Base-by-base conservation (phyloP, 1,140 invertebrate species). In the Drosophila quadrilineata region DNA sequence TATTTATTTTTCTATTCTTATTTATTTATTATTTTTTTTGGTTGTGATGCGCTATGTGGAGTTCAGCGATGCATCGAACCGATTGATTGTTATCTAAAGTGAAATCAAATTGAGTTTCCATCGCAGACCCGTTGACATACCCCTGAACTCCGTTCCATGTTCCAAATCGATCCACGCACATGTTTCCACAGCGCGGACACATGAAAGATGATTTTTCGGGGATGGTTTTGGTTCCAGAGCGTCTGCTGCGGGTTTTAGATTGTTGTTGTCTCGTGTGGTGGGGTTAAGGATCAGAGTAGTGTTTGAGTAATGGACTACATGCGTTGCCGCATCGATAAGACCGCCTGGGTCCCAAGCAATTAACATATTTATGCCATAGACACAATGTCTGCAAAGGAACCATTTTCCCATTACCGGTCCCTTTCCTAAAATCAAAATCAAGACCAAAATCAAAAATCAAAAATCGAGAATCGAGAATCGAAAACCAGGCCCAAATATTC, bases 41-140 rank as follows among this genome's bases (percentile, higher is more conserved):
- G 68, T 54, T 53, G 48, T 49, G 56, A 71, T 60, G 48, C 49
- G 33, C 48, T 33, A 17, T 36, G 35, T 41, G 45, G 33, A 28
- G 29, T 6, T 14, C 41, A 45, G 24, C 24, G 48, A 52, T 43
- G 63, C 65, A 71, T 35, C 38, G 45, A 64, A 63, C 59, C 77
- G 64, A 85, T 77, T 84, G 77, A 84, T 84, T 85, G 60, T 85
- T 84, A 84, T 84, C 77, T 73, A 41, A 77, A 85, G 66, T 74
- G 53, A 74, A 74, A 84, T 84, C 77, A 85, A 82, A 84, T 77
- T 75, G 75, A 58, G 76, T 82, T 82, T 79, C 56, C 65, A 65
- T 62, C 49, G 66, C 50, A 49, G 57, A 62, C 54, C 57, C 58
- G 58, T 67, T 67, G 58, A 67, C 64, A 67, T 54, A 62, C 40